Base-by-base conservation (phyloP, 2,888 invertebrate genomes). In the Sinopyrophorus schimmeli region DNA sequence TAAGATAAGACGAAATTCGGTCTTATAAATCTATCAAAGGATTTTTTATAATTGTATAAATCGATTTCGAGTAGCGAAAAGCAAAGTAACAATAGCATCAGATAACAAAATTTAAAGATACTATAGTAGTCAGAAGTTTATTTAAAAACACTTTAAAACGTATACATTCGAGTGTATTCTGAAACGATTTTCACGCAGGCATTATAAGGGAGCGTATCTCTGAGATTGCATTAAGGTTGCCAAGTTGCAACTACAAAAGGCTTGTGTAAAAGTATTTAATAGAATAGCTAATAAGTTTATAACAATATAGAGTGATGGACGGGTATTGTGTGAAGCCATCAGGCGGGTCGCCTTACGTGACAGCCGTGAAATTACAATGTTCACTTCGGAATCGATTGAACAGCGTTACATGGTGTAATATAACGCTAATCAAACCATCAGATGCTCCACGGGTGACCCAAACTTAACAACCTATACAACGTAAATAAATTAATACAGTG, bases 361-460 rank as follows among this genome's bases (percentile, higher is more conserved):
- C 73, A 72, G 70, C 70, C 73, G 69, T 73, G 70, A 73, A 73
- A 73, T 73, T 72, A 72, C 71, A 72, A 72, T 72, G 71, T 72
- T 71, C 72, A 67, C 63, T 69, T 67, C 64, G 65, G 69, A 73
- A 72, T 72, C 73, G 73, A 73, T 72, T 72, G 70, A 68, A 60
- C 68, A 68, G 65, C 69, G 67, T 70, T 69, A 69, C 66, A 70
- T 64, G 66, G 65, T 66, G 66, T 66, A 67, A 70, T 71, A 68
- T 67, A 61, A 56, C 58, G 58, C 57, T 60, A 60, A 60, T 59
- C 60, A 59, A 60, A 59, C 62, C 60, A 62, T 62, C 62, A 60
- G 58, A 56, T 56, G 53, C 59, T 53, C 62, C 55, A 58, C 60
- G 54, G 60, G 62, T 52, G 59, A 59, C 58, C 58, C 53, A 51